These are phyloP conservation scores for Andrena marginata DNA, from an alignment of 2,888 invertebrate genomes.

Conservation along the genomic window DNA sequence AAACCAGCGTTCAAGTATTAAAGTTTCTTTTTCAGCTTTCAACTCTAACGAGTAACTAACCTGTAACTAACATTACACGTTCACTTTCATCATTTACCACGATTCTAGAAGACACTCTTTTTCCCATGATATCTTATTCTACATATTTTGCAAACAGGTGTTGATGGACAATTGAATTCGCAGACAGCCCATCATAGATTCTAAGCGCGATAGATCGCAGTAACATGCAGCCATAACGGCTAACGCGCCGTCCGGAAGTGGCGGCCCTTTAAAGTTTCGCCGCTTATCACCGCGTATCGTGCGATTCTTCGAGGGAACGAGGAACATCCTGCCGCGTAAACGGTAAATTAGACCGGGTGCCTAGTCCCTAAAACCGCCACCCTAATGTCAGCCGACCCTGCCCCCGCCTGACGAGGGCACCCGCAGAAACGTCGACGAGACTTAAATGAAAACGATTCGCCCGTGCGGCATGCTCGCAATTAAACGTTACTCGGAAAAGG, in stretches of 20 bases:
- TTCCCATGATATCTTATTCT: neutral
- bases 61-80: too few species aligned
- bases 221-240: slow-evolving; percentile 24
- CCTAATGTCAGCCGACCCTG: slow-evolving; percentile 51
- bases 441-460: slow-evolving; percentile 45
- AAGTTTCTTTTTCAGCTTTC: too few species aligned
- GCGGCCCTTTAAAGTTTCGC: slow-evolving; percentile 64
- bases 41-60: too few species aligned
- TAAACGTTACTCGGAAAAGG: neutral
- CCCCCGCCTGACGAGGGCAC: slow-evolving; percentile 43
- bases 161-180: neutral
- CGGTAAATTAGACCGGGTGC: slow-evolving; percentile 62
- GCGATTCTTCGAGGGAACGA: slow-evolving; percentile 69
- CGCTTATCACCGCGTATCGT: slow-evolving; percentile 69
- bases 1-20: too few species aligned
- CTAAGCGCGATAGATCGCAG: slow-evolving; percentile 34
- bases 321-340: slow-evolving; percentile 68
- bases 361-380: slow-evolving; percentile 58
- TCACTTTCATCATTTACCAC: too few species aligned
- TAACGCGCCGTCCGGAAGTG: slow-evolving; percentile 59
- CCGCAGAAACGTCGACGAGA: slow-evolving; percentile 56
- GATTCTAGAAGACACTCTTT: neutral
- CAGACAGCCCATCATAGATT: slow-evolving; percentile 9
- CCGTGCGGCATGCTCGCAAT: slow-evolving; percentile 22
- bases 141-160: slow-evolving; percentile 27